These are phyloP conservation scores for Sphyrna mokarran DNA, from an alignment of 2,113 vertebrate species.

Conservation along the genomic window DNA sequence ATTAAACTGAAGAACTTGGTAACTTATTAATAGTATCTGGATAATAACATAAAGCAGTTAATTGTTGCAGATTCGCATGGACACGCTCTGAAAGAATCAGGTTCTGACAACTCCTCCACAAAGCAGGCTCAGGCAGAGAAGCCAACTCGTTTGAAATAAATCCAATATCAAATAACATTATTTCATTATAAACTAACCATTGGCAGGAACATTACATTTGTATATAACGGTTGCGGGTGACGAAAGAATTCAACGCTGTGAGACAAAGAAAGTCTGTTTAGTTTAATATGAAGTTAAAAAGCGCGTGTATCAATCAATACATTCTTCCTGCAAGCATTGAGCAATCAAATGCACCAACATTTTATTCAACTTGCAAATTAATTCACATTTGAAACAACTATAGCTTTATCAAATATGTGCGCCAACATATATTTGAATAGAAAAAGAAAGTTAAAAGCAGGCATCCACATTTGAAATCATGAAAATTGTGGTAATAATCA, in stretches of 20 bases:
- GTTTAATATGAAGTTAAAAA: background rate
- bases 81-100: background rate
- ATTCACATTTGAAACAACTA: background rate
- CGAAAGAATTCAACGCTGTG: background rate
- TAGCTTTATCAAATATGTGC: background rate
- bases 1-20: background rate
- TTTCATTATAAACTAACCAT: background rate
- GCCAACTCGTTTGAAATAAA: background rate
- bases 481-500: background rate
- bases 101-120: background rate
- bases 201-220: background rate
- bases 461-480: background rate
- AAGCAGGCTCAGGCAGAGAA: background rate
- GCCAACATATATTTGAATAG: background rate
- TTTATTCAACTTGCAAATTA: background rate
- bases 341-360: background rate
- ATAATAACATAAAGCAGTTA: background rate
- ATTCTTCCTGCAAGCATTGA: background rate
- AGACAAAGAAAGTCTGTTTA: background rate
- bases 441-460: background rate
- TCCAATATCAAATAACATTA: background rate
- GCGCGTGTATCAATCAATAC: background rate
- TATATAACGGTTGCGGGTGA: background rate
- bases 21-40: conserved; percentile 7
- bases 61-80: background rate